These are phyloP conservation scores for Neocrepidodera transversa DNA, from an alignment of 2,888 invertebrate species.

Conservation along the genomic window DNA sequence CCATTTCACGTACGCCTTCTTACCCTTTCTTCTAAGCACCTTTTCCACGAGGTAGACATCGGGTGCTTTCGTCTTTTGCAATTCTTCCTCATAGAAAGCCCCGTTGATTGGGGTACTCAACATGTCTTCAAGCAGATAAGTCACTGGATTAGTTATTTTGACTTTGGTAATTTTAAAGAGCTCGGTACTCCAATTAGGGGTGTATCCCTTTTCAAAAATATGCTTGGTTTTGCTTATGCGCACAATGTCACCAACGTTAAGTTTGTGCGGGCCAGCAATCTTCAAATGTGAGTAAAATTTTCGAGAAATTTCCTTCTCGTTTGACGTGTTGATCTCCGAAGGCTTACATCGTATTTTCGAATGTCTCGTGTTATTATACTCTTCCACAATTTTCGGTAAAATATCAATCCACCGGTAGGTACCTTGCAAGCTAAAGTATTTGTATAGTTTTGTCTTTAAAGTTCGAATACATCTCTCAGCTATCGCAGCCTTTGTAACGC, in stretches of 20 bases:
- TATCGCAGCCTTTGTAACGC: constrained; percentile 44
- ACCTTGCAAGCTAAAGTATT: constrained; percentile 43
- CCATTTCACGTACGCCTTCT: too few species aligned
- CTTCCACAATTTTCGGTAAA: constrained; percentile 24
- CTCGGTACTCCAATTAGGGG: constrained; percentile 43
- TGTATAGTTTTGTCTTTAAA: constrained; percentile 37
- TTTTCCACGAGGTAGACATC: constrained; percentile 52
- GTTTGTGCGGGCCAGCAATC: constrained; percentile 20
- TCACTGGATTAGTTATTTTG: constrained; percentile 47
- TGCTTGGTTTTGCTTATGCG: too few species aligned
- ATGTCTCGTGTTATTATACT: constrained; percentile 27
- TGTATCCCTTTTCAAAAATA: too few species aligned
- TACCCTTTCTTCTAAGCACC: constrained; percentile 42
- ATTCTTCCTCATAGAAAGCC: too few species aligned
- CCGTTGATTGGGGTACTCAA: constrained; percentile 40
- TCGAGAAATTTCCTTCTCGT: constrained; percentile 12
- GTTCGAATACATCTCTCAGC: constrained; percentile 28
- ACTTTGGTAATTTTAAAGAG: constrained; percentile 48
- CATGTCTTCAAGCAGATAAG: constrained; percentile 48
- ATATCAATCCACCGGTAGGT: constrained; percentile 38
- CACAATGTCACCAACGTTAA: constrained; percentile 39
- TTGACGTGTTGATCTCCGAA: constrained; percentile 20
- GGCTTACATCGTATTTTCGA: constrained; percentile 24
- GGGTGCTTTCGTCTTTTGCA: constrained; percentile 49
- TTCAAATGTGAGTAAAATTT: constrained; percentile 22